A percentile compares a stretch with the other conserved stretches of the same genome.
phyloP scores from a whole-genome alignment of 2,888 invertebrate genomes.

The Opisthograptis luteolata region DNA sequence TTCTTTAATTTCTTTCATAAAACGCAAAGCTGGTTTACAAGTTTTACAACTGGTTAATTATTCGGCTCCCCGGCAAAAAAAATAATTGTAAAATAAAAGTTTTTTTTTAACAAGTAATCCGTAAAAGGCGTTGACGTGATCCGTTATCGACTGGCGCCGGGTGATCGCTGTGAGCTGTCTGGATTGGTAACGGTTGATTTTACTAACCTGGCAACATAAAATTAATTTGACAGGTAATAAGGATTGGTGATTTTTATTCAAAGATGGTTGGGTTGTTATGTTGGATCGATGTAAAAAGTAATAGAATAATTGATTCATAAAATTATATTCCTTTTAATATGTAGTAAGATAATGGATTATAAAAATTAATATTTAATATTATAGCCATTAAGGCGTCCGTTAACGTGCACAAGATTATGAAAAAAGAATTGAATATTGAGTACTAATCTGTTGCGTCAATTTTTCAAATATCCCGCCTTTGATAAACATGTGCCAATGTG shows the following conservation, averaged over 20 bases:
- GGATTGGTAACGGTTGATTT: conserved; percentile 52
- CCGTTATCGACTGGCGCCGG: conserved; percentile 59
- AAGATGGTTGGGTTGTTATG: too few species aligned
- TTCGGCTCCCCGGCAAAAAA: conserved; percentile 20
- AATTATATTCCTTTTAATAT: too few species aligned
- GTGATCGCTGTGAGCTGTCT: conserved; percentile 38
- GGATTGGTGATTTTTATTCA: too few species aligned
- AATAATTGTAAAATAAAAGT: conserved; percentile 37
- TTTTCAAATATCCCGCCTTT: too few species aligned
- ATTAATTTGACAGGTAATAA: conserved; percentile 14
- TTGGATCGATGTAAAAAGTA: too few species aligned
- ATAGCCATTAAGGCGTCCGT: too few species aligned
- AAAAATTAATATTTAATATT: too few species aligned
- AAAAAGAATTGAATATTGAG: too few species aligned
- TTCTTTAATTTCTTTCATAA: conserved; percentile 13
- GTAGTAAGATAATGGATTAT: too few species aligned
- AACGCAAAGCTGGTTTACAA: neutral
- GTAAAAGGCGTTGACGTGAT: conserved; percentile 44
- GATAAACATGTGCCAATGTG: conserved; percentile 30
- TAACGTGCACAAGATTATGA: too few species aligned
- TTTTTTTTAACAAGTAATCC: conserved; percentile 39
- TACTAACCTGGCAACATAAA: conserved; percentile 39
- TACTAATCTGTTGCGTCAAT: too few species aligned
- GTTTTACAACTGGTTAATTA: conserved; percentile 15
- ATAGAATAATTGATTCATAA: too few species aligned